Percentiles rank a stretch among this genome's conserved stretches.
Evolutionary conservation across 2,113 vertebrate species (phyloP).

Genomic region (Phyllostomus hastatus): DNA sequence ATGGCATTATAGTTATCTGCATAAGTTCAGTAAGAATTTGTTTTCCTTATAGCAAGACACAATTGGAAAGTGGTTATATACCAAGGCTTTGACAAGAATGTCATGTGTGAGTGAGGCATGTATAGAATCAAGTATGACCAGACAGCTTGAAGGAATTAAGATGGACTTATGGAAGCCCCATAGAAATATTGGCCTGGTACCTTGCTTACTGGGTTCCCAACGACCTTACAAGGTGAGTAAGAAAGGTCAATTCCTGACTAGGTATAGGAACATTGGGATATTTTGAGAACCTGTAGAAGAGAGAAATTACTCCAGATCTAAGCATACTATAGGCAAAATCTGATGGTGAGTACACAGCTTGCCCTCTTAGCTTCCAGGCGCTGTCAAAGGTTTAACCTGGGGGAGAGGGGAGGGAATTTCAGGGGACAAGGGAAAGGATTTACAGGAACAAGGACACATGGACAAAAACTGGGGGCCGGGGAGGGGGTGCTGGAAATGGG

Average conservation of each 20-base stretch:
- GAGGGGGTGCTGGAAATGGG: too few relatives aligned
- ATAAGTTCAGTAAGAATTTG: background rate
- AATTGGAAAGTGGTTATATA: background rate
- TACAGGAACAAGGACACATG: too few relatives aligned
- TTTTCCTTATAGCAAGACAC: background rate
- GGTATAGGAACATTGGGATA: background rate
- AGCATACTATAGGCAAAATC: background rate
- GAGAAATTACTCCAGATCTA: background rate
- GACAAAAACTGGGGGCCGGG: too few relatives aligned
- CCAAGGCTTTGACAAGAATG: background rate
- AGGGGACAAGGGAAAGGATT: too few relatives aligned
- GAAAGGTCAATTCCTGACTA: background rate
- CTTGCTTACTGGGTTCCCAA: background rate
- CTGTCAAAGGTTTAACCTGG: background rate
- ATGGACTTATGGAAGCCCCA: background rate
- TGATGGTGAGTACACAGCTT: background rate
- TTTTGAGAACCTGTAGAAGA: background rate
- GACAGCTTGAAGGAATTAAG: background rate
- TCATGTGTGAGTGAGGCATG: background rate
- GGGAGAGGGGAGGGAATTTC: too few relatives aligned
- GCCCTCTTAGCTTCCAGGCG: background rate
- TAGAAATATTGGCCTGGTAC: background rate
- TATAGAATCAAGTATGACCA: background rate
- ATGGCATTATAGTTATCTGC: background rate
- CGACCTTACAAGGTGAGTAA: background rate